Evolutionary conservation across 2,888 invertebrate species (phyloP), one percentile per base, ranked within the genome.

Genomic region (Athetis lepigone): DNA sequence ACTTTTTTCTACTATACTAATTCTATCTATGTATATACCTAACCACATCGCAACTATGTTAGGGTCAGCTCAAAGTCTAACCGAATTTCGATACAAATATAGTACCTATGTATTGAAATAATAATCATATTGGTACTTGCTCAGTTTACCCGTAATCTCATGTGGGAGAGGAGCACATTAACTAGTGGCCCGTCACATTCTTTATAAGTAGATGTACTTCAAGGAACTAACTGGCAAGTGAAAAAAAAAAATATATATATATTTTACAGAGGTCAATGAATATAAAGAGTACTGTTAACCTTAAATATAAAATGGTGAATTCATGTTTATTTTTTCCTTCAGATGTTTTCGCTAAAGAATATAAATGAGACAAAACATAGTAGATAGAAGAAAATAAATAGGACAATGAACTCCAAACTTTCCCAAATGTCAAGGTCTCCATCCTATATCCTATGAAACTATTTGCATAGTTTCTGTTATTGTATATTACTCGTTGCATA

Each of bases 281-380:
- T 29, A 46, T 55, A 43, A 47, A 42, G 29, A 39, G 8, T 36
- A 45, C 5, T 29, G 23, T 43, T 71, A 54, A 66, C 40, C 66
- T 42, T 50, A 46, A 27, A 40, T 39, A 40, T 57, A 57, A 54
- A 46, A 36, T 25, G 39, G 18, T 11, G 19, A 4, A 4, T 51
- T 47, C 29, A n/a, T 33, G 50, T 43, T 19, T 59, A 55, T 59
- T 59, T 65, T 59, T 66, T 45, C 16, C 1, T 40, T 49, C 11
- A 19, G 4, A 51, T 55, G 50, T 65, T 59, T 57, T 37, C 29
- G 13, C 11, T 36, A 43, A 59, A 42, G 42, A 16, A 33, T 49
- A 25, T 45, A 56, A 37, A 25, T 45, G 52, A 37, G 8, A 42
- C 18, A 46, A 39, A 47, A 57, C 19, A 54, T 23, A 54, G n/a